phyloP scores from a whole-genome alignment of 2,888 invertebrate genomes.

The Molorchus minor region DNA sequence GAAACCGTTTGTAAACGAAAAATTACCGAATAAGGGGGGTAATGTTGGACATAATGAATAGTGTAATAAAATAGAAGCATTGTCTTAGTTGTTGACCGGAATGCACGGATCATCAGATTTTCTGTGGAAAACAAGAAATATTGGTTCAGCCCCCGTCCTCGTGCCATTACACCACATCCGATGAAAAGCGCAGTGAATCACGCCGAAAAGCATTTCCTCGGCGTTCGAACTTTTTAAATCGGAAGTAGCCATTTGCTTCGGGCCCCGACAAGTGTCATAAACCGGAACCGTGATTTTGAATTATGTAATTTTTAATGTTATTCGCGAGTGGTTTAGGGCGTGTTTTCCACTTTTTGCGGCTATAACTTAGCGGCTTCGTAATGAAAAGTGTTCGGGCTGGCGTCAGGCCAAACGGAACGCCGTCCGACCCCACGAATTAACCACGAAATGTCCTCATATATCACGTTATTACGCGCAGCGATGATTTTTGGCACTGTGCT shows the following conservation, averaged over 20 bases:
- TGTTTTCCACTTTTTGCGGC: constrained; percentile 46
- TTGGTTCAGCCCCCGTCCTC: constrained; percentile 35
- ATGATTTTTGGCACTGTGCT: constrained; percentile 59
- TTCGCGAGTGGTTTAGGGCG: constrained; percentile 47
- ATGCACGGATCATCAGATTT: constrained; percentile 38
- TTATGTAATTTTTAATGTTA: constrained; percentile 60
- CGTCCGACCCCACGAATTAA: constrained; percentile 56
- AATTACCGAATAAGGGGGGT: too few relatives aligned
- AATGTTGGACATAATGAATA: not conserved
- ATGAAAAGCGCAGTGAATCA: constrained; percentile 27
- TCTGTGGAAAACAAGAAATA: constrained; percentile 44
- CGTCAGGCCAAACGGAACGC: constrained; percentile 47
- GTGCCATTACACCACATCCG: constrained; percentile 45
- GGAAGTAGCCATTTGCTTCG: constrained; percentile 60
- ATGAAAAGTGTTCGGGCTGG: constrained; percentile 49
- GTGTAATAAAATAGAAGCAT: constrained; percentile 9
- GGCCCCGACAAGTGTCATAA: constrained; percentile 59
- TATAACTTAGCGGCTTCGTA: constrained; percentile 39
- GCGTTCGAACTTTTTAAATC: constrained; percentile 55
- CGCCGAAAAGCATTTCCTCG: constrained; percentile 27
- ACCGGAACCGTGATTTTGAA: constrained; percentile 60
- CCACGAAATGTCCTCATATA: constrained; percentile 59
- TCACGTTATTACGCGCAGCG: constrained; percentile 60
- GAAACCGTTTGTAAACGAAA: too few relatives aligned
- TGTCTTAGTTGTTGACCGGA: constrained; percentile 42